phyloP scores from a whole-genome alignment of 1,140 invertebrate species.

The Lordiphosa clarofinis region DNA sequence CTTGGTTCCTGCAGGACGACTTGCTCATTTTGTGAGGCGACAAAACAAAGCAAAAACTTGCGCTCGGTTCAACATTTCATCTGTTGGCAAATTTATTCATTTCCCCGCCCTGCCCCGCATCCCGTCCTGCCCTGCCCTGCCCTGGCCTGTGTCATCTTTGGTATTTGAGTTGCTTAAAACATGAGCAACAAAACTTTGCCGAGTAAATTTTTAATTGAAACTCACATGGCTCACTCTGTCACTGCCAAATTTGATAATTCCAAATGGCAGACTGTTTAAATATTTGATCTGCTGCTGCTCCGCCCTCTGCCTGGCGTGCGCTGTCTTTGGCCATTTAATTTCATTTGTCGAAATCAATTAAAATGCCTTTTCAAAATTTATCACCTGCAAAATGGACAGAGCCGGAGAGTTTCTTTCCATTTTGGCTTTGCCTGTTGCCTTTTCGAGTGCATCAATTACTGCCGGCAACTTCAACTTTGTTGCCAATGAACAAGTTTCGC shows the following conservation, averaged over 20 bases:
- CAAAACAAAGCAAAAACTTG: conserved; percentile 63
- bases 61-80: conserved; percentile 64
- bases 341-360: conserved; percentile 61
- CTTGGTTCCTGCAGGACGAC: conserved; percentile 5
- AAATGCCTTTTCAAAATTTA: conserved; percentile 57
- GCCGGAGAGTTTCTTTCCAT: conserved; percentile 26
- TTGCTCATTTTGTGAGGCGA: conserved; percentile 36
- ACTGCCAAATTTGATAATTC: conserved; percentile 47
- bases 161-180: conserved; percentile 58
- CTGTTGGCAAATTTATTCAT: conserved; percentile 69
- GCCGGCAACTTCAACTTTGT: conserved; percentile 37
- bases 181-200: conserved; percentile 26
- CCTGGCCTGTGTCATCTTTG: conserved; percentile 16
- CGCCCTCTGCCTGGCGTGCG: conserved; percentile 8
- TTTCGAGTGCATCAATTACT: conserved; percentile 61
- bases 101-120: conserved; percentile 12
- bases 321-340: conserved; percentile 33
- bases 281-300: conserved; percentile 30
- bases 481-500: conserved; percentile 48
- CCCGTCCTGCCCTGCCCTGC: background rate
- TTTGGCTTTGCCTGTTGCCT: conserved; percentile 29
- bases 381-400: conserved; percentile 52
- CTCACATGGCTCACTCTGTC: conserved; percentile 36
- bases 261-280: conserved; percentile 43
- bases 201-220: conserved; percentile 69